Evolutionary conservation across 2,888 invertebrate genomes (phyloP), one percentile per base, ranked within the genome.

Genomic region (Netelia fuscicornis): DNA sequence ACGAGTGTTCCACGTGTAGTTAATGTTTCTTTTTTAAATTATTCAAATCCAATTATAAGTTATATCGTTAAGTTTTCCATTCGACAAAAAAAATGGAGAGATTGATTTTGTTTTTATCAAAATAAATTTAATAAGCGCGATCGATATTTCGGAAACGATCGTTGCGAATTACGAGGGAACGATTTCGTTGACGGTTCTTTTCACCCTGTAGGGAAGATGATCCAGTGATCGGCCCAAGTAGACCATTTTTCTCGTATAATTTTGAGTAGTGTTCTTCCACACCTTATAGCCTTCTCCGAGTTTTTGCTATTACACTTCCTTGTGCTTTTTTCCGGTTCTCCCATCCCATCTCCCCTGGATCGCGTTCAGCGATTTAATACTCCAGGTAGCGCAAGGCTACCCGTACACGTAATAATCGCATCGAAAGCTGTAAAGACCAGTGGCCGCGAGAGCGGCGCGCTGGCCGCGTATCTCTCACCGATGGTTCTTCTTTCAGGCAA

Each of bases 161-260:
- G 17, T 44, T 23, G 9, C 37, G 37, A 60, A n/a, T 42, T 11
- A 13, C 10, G 48, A 48, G 25, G n/a, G 20, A 44, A 48, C 0
- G 11, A 42, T 30, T 65, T 65, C 52, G 54, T 77, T 25, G 56
- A 44, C 25, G 77, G 58, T 77, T 58, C 77, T 77, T 56, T 77
- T 77, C 67, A 68, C 44, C 58, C 68, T 52, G 13, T 1, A 20
- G 10, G 48, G 44, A 13, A 56, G 10, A 58, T 48, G 54, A 30
- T 68, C 20, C 44, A 48, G 48, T 58, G 44, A 13, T 76, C 54
- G 54, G 52, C 42, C 20, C 13, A 44, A 42, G 52, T 17, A 17
- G 48, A 62, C 23, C 6, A 58, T 1, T 58, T 58, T 58, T 58
- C 20, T 58, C 20, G 17, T 17, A 56, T 20, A 60, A 60, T 60